Conservation (phyloP, 2,113 vertebrate genomes). For the Zeus faber region DNA sequence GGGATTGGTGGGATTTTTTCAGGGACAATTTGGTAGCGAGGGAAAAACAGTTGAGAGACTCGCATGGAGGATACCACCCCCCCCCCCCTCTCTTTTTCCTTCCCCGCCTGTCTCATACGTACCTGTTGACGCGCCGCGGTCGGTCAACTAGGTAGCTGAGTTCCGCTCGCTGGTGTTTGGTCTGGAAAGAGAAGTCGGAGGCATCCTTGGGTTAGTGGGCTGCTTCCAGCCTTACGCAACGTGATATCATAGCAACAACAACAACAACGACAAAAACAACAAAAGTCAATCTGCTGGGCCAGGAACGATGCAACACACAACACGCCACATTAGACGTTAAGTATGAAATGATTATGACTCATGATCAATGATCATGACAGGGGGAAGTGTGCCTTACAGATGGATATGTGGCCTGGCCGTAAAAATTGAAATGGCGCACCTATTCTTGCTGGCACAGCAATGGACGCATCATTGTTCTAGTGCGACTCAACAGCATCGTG, state of each 20-base stretch:
- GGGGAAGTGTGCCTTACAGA: background rate
- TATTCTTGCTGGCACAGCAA: constrained; percentile 36
- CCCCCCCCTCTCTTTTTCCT: background rate
- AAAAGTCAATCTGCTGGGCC: background rate
- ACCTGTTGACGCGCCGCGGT: constrained; percentile 98
- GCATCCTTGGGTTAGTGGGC: constrained; percentile 11
- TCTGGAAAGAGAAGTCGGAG: constrained; percentile 79
- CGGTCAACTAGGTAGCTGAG: constrained; percentile 98
- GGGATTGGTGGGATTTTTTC: too few relatives aligned
- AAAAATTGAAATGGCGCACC: constrained; percentile 36
- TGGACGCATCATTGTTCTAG: constrained; percentile 51
- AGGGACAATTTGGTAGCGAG: too few relatives aligned
- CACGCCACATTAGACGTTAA: too few relatives aligned
- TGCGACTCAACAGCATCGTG: constrained; percentile 62
- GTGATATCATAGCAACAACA: too few relatives aligned
- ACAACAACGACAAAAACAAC: background rate
- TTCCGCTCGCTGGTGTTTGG: constrained; percentile 94
- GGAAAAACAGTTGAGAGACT: too few relatives aligned
- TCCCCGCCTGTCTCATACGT: constrained; percentile 22
- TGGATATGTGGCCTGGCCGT: constrained; percentile 21
- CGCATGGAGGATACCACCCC: too few relatives aligned
- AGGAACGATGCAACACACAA: constrained; percentile 3
- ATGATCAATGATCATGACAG: constrained; percentile 1
- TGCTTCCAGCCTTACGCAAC: background rate
- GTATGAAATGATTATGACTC: background rate